phyloP scores from a whole-genome alignment of 2,888 invertebrate genomes.

The Ectropis crepuscularia region DNA sequence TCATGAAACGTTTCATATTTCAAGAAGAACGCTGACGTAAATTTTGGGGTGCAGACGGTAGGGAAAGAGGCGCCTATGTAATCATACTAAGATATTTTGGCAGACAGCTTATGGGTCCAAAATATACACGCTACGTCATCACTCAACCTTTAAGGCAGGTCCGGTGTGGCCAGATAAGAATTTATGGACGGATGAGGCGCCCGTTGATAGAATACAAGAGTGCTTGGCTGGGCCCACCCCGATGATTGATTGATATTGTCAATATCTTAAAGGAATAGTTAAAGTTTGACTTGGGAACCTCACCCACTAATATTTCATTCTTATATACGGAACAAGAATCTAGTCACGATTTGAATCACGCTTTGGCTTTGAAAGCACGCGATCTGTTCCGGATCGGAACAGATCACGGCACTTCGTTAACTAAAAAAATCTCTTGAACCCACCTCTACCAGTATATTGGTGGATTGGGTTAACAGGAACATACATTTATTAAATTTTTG shows the following conservation, averaged over 20 bases:
- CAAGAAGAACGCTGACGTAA: slow-evolving; percentile 26
- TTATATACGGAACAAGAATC: neutral
- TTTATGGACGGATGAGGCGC: slow-evolving; percentile 74
- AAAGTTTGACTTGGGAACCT: slow-evolving; percentile 38
- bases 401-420: too few relatives aligned
- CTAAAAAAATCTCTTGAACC: too few relatives aligned
- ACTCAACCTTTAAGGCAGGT: slow-evolving; percentile 66
- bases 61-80: slow-evolving; percentile 40
- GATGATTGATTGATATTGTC: slow-evolving; percentile 73
- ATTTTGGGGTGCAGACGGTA: slow-evolving; percentile 12
- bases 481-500: too few relatives aligned
- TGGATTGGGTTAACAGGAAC: too few relatives aligned
- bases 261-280: slow-evolving; percentile 59
- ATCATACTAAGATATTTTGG: slow-evolving; percentile 50
- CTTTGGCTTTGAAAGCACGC: too few relatives aligned
- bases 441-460: too few relatives aligned
- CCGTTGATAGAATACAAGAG: slow-evolving; percentile 75
- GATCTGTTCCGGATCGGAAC: too few relatives aligned
- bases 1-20: slow-evolving; percentile 31
- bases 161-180: slow-evolving; percentile 72
- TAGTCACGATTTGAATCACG: neutral
- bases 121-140: slow-evolving; percentile 71
- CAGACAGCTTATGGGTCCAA: slow-evolving; percentile 54
- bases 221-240: slow-evolving; percentile 60
- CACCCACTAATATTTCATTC: slow-evolving; percentile 15